A percentile compares a stretch with the other conserved stretches of the same genome.
phyloP scores from a whole-genome alignment of 2,113 vertebrate genomes.

The Paramisgurnus dabryanus region DNA sequence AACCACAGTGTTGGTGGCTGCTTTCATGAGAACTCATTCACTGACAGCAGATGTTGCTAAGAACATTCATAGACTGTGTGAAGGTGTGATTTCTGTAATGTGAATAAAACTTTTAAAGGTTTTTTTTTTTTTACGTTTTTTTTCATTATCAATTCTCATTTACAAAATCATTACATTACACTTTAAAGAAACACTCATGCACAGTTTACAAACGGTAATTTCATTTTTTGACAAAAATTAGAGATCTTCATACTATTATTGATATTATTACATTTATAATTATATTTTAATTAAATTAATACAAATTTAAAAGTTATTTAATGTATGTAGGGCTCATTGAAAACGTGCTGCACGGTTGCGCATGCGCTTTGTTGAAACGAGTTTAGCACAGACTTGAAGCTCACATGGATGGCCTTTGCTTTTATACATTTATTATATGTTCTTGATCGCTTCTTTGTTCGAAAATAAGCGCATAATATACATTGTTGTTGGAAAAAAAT shows the following conservation, averaged over 20 bases:
- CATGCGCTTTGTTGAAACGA: not conserved
- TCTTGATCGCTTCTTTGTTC: not conserved
- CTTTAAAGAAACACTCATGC: not conserved
- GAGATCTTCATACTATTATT: not conserved
- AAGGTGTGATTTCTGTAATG: slow-evolving; percentile 79
- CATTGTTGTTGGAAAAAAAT: too few species aligned
- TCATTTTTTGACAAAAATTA: too few species aligned
- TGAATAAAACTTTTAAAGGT: slow-evolving; percentile 64
- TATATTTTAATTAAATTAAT: not conserved
- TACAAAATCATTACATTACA: not conserved
- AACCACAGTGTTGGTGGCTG: slow-evolving; percentile 47
- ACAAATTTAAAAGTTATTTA: not conserved
- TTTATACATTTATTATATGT: not conserved
- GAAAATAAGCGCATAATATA: not conserved
- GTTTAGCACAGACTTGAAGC: not conserved
- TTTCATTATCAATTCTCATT: not conserved
- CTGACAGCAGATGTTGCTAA: slow-evolving; percentile 63
- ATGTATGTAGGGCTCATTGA: not conserved
- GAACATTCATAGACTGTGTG: slow-evolving; percentile 77
- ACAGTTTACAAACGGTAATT: too few species aligned
- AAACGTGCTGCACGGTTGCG: not conserved
- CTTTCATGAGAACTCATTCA: slow-evolving; percentile 66
- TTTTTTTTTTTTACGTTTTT: too few species aligned
- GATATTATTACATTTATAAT: not conserved
- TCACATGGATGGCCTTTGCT: not conserved